Percentiles rank a stretch among this genome's conserved stretches.
phyloP scores from a whole-genome alignment of 2,888 invertebrate genomes.

The Cataglyphis rosenhaueri region DNA sequence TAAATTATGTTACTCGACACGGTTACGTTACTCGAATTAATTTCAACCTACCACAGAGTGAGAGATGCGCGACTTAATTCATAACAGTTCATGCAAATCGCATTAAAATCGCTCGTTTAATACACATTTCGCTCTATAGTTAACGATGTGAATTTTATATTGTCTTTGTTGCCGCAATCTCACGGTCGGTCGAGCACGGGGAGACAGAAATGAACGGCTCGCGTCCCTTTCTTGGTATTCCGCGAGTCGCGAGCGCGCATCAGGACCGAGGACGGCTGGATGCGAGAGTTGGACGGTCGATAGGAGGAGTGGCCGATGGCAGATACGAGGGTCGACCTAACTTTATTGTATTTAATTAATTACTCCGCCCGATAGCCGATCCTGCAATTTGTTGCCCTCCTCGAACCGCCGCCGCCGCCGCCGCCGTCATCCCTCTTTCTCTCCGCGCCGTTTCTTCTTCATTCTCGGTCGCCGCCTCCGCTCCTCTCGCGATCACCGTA shows the following conservation, averaged over 20 bases:
- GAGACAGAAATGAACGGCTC: constrained; percentile 61
- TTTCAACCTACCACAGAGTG: constrained; percentile 12
- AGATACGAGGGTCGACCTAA: constrained; percentile 81
- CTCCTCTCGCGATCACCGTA: constrained; percentile 60
- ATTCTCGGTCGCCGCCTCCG: constrained; percentile 67
- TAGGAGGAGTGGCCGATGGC: constrained; percentile 81
- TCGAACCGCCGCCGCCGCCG: constrained; percentile 43
- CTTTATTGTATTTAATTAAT: constrained; percentile 83
- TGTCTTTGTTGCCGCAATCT: constrained; percentile 54
- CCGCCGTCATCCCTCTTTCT: constrained; percentile 37
- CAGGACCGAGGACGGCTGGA: constrained; percentile 68
- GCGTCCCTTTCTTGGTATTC: constrained; percentile 65
- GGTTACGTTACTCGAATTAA: constrained; percentile 18
- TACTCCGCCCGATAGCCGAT: constrained; percentile 80
- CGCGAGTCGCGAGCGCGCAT: constrained; percentile 69
- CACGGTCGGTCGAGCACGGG: constrained; percentile 44
- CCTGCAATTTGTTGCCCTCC: constrained; percentile 80
- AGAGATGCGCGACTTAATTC: neutral
- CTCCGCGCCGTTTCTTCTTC: constrained; percentile 56
- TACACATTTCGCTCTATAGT: neutral
- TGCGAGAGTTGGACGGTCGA: constrained; percentile 68
- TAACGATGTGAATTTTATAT: neutral
- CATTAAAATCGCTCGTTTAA: neutral
- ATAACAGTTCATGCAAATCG: constrained; percentile 7
- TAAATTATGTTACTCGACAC: constrained; percentile 2